Base-by-base conservation (phyloP, 2,797 vertebrate species). In the Molossus molossus region DNA sequence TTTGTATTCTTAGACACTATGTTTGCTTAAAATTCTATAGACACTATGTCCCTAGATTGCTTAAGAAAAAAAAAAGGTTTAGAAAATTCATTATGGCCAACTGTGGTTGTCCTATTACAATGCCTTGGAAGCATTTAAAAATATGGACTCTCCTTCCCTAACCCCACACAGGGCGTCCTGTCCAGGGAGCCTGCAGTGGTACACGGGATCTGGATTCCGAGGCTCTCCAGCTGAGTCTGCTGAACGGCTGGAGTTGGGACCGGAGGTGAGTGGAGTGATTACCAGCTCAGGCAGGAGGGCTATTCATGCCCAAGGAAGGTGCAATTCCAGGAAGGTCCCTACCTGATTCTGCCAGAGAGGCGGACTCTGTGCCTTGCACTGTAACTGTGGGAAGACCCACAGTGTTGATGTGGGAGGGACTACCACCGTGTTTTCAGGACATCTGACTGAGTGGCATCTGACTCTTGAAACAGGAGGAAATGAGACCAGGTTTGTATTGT, bases 31-130 rank as follows among this genome's bases (percentile, higher is more conserved):
- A 87, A 79, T 82, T 37, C 40, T 48, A 37, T 62, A 90, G 69
- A 53, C 33, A 72, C 23, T 58, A 12, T n/a, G 11, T 92, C 10
- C 37, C n/a, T 18, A 92, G 27, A 27, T 79, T 65, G 37, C 9
- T 65, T 70, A 53, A 9, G 20, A 1, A 29, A 27, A 40, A 60
- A 40, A 67, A 53, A 33, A 33, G 33, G 13, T n/a, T 90, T 37
- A 90, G 62, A 33, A 70, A 92, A 72, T 86, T 90, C 12, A 76
- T 83, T 85, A 92, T 87, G 77, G 40, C 12, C 4, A 53, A 65
- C 5, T 40, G 18, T 87, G 72, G 57, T 50, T 70, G 9, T 12
- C 29, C 11, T 89, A 58, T 86, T 55, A 91, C 89, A 91, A 60
- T 90, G 6, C 18, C 25, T 50, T 57, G 29, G 33, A 15, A 89